Evolutionary conservation across 2,797 vertebrate genomes (phyloP), one percentile per base, ranked within the genome.

Genomic region (Coregonus suidteri): DNA sequence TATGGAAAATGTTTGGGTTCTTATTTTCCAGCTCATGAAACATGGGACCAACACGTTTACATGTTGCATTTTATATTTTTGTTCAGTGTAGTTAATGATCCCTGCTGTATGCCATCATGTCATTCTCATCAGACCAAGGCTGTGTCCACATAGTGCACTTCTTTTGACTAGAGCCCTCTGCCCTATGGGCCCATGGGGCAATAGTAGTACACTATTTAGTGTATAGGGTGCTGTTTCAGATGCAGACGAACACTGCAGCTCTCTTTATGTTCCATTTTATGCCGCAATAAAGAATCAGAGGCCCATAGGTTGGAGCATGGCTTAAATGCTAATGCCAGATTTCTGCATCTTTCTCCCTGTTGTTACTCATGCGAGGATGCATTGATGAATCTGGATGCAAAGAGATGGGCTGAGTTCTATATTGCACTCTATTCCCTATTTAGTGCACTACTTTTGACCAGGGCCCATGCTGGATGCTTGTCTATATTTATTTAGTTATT

Each of bases 241-340:
- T 41, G 9, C 41, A 41, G 6, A 41, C 7, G 2, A 9, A 41
- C 41, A 9, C 41, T 41, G 41, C 7, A 41, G 7, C 41, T 62
- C 16, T 20, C n/a, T 20, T 2, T 62, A 25, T 25, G 16, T n/a
- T 15, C 15, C 16, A 4, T 30, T 76, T 78, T 34, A 67, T 74
- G 66, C 69, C 56, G n/a, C n/a, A 37, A 56, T 66, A 53, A 72
- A 79, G 75, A 70, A 65, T 25, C 30, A 77, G 30, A 75, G 66
- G 56, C 66, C 54, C 41, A 35, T 62, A 1, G 16, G 65, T 37
- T 47, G 34, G 15, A 15, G 6, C 30, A 34, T 56, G 73, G 71
- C 74, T 51, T 18, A 77, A 69, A 54, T 54, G 52, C 71, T 53
- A 73, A 15, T 52, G 4, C 15, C 30, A 73, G 30, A 3, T 4